These are phyloP conservation scores for Urocitellus parryii DNA, from an alignment of 2,113 vertebrate genomes.

Conservation along the genomic window DNA sequence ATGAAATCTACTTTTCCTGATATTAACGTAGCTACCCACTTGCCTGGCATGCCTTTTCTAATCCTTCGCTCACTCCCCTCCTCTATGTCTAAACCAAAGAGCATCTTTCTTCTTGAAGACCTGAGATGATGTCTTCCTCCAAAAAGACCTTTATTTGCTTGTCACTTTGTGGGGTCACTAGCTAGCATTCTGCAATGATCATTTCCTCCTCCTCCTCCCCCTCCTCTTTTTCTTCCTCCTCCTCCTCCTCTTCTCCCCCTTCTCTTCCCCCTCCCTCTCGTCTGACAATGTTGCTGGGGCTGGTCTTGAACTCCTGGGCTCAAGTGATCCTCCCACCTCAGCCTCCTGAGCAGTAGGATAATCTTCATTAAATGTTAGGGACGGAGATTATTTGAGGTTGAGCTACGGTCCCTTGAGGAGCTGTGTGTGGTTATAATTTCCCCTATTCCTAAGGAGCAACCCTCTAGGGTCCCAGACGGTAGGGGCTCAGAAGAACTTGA, in stretches of 20 bases:
- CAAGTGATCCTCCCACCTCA: neutral
- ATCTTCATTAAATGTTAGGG: neutral
- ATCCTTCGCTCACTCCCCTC: neutral
- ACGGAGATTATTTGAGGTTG: neutral
- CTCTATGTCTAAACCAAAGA: neutral
- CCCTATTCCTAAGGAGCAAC: neutral
- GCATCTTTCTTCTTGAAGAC: neutral
- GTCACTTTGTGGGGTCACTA: neutral
- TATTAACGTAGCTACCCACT: neutral
- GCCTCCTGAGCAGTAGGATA: neutral
- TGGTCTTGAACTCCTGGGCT: neutral
- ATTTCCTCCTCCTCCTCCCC: no score
- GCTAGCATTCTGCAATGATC: neutral
- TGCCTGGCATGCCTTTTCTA: neutral
- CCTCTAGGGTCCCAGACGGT: neutral
- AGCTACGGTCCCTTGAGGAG: neutral
- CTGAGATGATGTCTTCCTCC: neutral
- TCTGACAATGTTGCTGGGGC: neutral
- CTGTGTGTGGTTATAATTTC: neutral
- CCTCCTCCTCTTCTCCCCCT: no score
- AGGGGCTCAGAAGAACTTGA: neutral
- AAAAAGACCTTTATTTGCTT: neutral
- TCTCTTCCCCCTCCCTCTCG: no score
- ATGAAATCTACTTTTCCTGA: neutral
- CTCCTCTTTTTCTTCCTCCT: no score